phyloP scores from a whole-genome alignment of 2,113 vertebrate species.

The Caracal caracal region DNA sequence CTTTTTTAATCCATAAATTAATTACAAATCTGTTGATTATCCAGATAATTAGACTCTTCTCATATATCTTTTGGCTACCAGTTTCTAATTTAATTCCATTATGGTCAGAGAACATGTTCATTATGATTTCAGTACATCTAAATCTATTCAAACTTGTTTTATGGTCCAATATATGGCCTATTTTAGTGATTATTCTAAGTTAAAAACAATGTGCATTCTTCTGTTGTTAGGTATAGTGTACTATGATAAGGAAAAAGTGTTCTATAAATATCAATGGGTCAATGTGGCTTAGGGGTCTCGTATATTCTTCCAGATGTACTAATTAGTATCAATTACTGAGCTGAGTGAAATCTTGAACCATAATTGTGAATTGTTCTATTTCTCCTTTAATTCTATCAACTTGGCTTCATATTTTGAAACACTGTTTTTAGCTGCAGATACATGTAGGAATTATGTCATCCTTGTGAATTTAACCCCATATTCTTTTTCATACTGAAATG shows the following conservation, averaged over 20 bases:
- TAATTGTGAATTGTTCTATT: not conserved
- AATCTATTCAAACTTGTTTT: not conserved
- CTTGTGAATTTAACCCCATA: not conserved
- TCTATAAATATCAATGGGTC: not conserved
- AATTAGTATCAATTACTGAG: not conserved
- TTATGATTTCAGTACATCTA: not conserved
- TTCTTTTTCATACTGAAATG: not conserved
- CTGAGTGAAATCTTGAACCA: not conserved
- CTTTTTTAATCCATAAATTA: not conserved
- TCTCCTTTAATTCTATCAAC: not conserved
- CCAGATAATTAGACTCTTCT: not conserved
- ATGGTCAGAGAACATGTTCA: not conserved
- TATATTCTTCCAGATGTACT: not conserved
- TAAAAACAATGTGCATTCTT: not conserved
- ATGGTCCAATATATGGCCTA: not conserved
- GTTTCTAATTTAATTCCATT: not conserved
- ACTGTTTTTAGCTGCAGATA: not conserved
- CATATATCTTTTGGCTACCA: not conserved
- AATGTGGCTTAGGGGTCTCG: not conserved
- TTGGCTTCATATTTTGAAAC: not conserved
- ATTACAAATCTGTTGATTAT: not conserved
- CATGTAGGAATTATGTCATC: not conserved
- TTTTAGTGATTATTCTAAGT: not conserved
- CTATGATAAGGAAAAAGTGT: not conserved
- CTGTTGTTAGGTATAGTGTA: not conserved